Conservation (phyloP, 92 coral and sea anemone genomes). For the Epizoanthus stellaris region DNA sequence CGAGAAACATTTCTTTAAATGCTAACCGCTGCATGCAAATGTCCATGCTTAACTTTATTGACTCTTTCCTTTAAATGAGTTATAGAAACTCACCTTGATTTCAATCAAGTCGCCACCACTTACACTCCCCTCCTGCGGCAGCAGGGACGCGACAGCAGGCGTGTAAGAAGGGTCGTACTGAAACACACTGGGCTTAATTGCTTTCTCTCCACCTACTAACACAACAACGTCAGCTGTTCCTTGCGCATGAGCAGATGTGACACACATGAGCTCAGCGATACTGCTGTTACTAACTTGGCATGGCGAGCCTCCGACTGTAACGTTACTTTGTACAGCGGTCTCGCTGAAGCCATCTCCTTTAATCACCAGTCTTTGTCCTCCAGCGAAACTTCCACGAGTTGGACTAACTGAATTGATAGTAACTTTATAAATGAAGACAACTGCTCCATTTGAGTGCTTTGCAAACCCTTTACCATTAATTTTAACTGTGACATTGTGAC, state of each 20-base stretch:
- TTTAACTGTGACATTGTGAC: constrained; percentile 48
- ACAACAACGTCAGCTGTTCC: constrained; percentile 50
- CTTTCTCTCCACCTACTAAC: constrained; percentile 41
- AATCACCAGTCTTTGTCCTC: constrained; percentile 68
- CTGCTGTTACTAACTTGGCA: constrained; percentile 63
- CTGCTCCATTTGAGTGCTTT: constrained; percentile 37
- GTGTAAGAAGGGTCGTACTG: constrained; percentile 49
- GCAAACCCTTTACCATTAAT: constrained; percentile 67
- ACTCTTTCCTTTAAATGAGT: no score
- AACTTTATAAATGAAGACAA: constrained; percentile 49
- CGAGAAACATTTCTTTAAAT: no score
- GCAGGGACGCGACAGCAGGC: constrained; percentile 28
- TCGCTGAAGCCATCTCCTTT: constrained; percentile 74
- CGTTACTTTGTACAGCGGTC: constrained; percentile 43
- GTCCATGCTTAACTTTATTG: no score
- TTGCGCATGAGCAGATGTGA: constrained; percentile 64
- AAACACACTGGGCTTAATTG: constrained; percentile 37
- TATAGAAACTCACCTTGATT: constrained; percentile 11
- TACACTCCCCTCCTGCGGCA: constrained; percentile 58
- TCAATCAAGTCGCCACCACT: constrained; percentile 60
- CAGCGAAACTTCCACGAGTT: constrained; percentile 62
- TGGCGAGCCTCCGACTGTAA: constrained; percentile 62
- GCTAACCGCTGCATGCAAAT: no score
- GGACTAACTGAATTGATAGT: constrained; percentile 55
- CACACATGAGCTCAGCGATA: constrained; percentile 64